Evolutionary conservation across 2,113 vertebrate genomes (phyloP).

Genomic region (Salvator merianae): DNA sequence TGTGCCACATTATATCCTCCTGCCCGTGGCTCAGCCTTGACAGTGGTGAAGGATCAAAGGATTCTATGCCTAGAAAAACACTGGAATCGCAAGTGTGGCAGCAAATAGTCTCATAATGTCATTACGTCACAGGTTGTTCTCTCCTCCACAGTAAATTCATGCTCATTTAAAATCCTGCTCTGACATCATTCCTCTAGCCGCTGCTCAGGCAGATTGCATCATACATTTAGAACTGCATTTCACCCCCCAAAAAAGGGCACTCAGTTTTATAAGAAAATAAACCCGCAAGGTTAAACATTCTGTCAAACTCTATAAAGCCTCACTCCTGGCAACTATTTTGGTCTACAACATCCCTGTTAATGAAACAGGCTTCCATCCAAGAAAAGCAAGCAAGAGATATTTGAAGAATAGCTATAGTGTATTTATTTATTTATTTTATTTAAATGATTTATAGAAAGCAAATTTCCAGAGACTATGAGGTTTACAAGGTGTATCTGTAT

Average conservation of each 20-base stretch:
- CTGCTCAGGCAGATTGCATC: not conserved
- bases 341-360: not conserved
- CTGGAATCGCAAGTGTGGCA: too few relatives aligned
- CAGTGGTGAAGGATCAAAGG: not conserved
- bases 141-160: not conserved
- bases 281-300: not conserved
- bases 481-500: too few relatives aligned
- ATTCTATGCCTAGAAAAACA: not conserved
- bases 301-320: not conserved
- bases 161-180: not conserved
- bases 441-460: too few relatives aligned
- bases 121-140: not conserved
- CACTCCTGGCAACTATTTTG: not conserved
- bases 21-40: not conserved
- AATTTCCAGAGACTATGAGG: too few relatives aligned
- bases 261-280: not conserved
- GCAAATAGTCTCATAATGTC: not conserved
- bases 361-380: not conserved
- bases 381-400: not conserved
- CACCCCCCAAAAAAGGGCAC: not conserved
- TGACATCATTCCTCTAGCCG: not conserved
- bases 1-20: not conserved
- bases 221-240: constrained; percentile 3
- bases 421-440: too few relatives aligned
- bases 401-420: not conserved